Evolutionary conservation across 2,113 vertebrate species (phyloP).

Genomic region (Gymnarchus niloticus): DNA sequence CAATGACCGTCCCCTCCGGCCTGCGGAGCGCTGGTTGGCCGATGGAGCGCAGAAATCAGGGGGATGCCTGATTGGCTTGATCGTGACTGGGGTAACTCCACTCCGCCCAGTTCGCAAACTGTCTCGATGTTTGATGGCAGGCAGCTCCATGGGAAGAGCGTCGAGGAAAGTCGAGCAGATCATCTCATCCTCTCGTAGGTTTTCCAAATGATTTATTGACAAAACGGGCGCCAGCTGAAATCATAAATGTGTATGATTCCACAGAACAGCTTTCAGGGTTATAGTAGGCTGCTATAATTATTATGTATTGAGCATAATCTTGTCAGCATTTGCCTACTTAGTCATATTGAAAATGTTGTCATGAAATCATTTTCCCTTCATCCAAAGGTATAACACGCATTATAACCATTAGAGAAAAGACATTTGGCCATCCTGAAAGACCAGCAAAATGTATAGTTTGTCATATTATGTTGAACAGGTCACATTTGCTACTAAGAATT

Average conservation of each 20-base stretch:
- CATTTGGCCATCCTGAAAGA: background rate
- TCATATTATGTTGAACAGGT: background rate
- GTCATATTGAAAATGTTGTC: too few relatives aligned
- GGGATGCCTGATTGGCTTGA: slow-evolving; percentile 20
- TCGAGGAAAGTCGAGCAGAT: background rate
- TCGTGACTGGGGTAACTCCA: slow-evolving; percentile 3
- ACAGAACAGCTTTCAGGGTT: background rate
- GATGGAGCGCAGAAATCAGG: background rate
- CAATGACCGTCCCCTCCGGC: background rate
- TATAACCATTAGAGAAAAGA: background rate
- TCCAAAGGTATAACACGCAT: background rate
- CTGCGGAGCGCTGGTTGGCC: slow-evolving; percentile 17
- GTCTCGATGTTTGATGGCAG: background rate
- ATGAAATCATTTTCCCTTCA: background rate
- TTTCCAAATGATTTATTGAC: background rate
- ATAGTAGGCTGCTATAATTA: background rate
- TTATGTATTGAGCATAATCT: too few relatives aligned
- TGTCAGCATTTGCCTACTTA: too few relatives aligned
- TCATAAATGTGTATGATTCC: background rate
- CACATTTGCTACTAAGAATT: background rate
- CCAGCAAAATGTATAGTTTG: background rate
- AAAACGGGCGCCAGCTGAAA: background rate
- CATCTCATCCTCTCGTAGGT: background rate
- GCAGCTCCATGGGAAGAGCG: background rate
- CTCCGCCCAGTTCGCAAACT: background rate